Evolutionary conservation across 2,797 vertebrate species (phyloP), one percentile per base, ranked within the genome.

Genomic region (Gambusia yucatana): DNA sequence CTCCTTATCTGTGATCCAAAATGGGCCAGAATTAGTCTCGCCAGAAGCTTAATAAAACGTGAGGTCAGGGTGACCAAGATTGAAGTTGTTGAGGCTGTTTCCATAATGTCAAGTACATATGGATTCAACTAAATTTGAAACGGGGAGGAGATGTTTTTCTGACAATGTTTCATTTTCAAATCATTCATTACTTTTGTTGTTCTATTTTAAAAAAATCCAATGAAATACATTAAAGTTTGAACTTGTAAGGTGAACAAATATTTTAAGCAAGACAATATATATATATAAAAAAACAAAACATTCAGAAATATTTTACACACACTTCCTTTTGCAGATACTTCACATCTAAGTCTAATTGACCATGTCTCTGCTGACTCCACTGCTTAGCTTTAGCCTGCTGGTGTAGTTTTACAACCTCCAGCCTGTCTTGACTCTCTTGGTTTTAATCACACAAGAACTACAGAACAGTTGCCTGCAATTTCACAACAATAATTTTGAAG

Each of bases 361-460:
- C 5, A 41, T n/a, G n/a, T 74, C 22, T 39, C 41, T 57, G 41
- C 50, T 46, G 25, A 55, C 61, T 55, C n/a, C 4, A 55, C 76
- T 25, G 14, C 13, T 48, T 39, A 52, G 14, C 25, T 59, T 61
- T 41, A 52, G n/a, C n/a, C 72, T 46, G 48, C 75, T 20, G 73
- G 7, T 36, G 33, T 48, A 83, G n/a, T 65, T 73, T 69, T 48
- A 14, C 36, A n/a, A 43, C 5, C 10, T 47, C 28, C 36, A 39
- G 43, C 7, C 10, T 67, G 28, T 1, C 50, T 71, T 25, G 22
- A 73, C 33, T 28, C 22, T 10, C 20, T 28, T 14, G 7, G 43
- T 77, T 63, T 79, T 75, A 73, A 57, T 72, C 6, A 74, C 57
- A 82, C 63, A 11, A 77, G 0, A 14, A 44, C 33, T 17, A 25